A percentile compares a stretch with the other conserved stretches of the same genome.
Conservation (phyloP, 2,888 invertebrate genomes). For the Synanthedon myopaeformis region DNA sequence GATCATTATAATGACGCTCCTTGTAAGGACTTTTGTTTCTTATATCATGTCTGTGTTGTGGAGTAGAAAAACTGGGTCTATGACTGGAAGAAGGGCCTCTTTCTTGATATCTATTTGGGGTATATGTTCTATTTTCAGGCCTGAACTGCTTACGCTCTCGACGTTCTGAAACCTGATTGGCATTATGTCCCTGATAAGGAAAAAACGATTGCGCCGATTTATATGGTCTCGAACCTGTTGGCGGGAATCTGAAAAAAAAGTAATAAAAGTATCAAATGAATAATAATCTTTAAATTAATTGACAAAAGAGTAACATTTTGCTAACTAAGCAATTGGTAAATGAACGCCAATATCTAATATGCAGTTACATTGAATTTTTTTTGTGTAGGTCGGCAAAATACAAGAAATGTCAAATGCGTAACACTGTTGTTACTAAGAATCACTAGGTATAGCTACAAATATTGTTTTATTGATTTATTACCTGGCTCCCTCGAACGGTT, state of each 20-base stretch:
- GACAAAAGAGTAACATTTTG: not conserved
- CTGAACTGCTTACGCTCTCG: constrained; percentile 32
- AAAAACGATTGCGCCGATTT: constrained; percentile 9
- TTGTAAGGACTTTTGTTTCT: constrained; percentile 13
- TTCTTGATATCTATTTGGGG: constrained; percentile 21
- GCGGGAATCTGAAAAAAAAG: constrained; percentile 40
- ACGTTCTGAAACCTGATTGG: constrained; percentile 14
- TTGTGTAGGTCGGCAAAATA: not conserved
- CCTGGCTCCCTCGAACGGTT: constrained; percentile 34
- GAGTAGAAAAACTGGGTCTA: constrained; percentile 15
- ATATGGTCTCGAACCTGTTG: constrained; percentile 24
- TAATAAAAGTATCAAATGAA: not conserved
- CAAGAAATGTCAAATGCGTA: not conserved
- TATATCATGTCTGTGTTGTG: constrained; percentile 19
- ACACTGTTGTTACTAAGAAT: not conserved
- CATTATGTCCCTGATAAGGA: not conserved
- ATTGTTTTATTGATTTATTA: constrained; percentile 11
- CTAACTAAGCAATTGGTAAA: not conserved
- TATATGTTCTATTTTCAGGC: constrained; percentile 15
- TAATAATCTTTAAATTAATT: not conserved
- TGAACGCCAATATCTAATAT: not conserved
- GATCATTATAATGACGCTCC: constrained; percentile 18
- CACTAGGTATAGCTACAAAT: not conserved
- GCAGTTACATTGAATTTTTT: not conserved
- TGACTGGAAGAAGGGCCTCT: constrained; percentile 22